Evolutionary conservation across 2,888 invertebrate genomes (phyloP).

Genomic region (Calliopum simillimum): DNA sequence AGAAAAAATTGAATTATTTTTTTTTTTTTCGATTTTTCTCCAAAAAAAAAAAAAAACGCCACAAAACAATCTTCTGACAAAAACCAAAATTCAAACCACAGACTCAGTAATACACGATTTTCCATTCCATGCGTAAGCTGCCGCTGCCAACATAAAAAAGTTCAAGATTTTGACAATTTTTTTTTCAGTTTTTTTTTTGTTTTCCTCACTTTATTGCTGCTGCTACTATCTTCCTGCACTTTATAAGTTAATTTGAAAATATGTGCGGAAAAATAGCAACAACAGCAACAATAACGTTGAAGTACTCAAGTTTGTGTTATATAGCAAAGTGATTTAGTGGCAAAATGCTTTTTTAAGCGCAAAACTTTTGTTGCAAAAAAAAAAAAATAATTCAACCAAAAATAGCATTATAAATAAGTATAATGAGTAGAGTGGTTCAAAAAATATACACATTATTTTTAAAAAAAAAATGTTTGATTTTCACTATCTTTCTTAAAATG

Average conservation of each 20-base stretch:
- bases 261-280: slow-evolving; percentile 1
- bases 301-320: too few relatives aligned
- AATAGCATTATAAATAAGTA: neutral
- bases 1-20: too few relatives aligned
- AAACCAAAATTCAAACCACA: too few relatives aligned
- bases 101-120: too few relatives aligned
- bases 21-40: too few relatives aligned
- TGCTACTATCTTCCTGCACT: neutral
- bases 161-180: neutral
- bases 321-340: slow-evolving; percentile 30
- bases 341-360: slow-evolving; percentile 21
- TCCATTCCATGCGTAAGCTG: too few relatives aligned
- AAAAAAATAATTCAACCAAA: neutral
- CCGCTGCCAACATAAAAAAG: neutral
- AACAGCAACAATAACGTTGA: neutral
- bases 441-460: too few relatives aligned
- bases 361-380: slow-evolving; percentile 21
- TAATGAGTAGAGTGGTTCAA: too few relatives aligned
- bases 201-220: neutral
- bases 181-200: slow-evolving; percentile 10
- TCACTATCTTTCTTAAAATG: too few relatives aligned
- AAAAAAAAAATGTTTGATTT: too few relatives aligned
- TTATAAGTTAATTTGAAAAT: slow-evolving; percentile 21
- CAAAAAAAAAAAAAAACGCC: too few relatives aligned
- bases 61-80: too few relatives aligned